phyloP scores from a whole-genome alignment of 2,888 invertebrate genomes.

The Epistrophe eligans region DNA sequence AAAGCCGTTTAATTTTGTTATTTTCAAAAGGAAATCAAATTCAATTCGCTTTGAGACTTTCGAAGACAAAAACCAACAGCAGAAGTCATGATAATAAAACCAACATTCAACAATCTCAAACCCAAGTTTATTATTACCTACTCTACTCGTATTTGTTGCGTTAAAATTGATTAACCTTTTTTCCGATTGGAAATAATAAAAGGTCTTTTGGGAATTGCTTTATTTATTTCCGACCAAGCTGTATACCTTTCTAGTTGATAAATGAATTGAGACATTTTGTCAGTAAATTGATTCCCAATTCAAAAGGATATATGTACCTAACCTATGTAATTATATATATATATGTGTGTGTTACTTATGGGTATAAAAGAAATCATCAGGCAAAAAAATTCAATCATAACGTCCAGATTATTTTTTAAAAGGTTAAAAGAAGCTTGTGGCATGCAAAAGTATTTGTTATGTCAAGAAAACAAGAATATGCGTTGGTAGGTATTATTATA shows the following conservation, averaged over 20 bases:
- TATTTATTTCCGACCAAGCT: slow-evolving; percentile 1
- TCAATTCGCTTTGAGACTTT: background rate
- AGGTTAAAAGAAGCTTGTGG: background rate
- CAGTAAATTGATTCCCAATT: background rate
- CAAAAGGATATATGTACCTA: too few species aligned
- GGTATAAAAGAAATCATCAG: too few species aligned
- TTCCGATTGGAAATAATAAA: background rate
- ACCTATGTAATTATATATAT: too few species aligned
- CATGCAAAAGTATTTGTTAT: background rate
- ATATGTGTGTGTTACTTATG: too few species aligned
- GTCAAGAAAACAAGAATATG: too few species aligned
- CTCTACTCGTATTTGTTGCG: background rate
- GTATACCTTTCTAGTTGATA: background rate
- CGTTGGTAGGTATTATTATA: too few species aligned
- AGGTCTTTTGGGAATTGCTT: background rate
- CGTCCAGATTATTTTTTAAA: background rate
- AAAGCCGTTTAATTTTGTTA: background rate
- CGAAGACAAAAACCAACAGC: background rate
- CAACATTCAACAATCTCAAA: background rate
- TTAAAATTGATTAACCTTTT: slow-evolving; percentile 19
- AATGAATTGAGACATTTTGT: slow-evolving; percentile 19
- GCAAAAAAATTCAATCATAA: background rate
- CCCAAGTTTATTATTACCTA: background rate
- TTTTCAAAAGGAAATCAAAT: slow-evolving; percentile 8
- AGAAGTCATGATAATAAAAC: slow-evolving; percentile 26